Conservation (phyloP, 2,888 invertebrate genomes). For the Nomada flava region DNA sequence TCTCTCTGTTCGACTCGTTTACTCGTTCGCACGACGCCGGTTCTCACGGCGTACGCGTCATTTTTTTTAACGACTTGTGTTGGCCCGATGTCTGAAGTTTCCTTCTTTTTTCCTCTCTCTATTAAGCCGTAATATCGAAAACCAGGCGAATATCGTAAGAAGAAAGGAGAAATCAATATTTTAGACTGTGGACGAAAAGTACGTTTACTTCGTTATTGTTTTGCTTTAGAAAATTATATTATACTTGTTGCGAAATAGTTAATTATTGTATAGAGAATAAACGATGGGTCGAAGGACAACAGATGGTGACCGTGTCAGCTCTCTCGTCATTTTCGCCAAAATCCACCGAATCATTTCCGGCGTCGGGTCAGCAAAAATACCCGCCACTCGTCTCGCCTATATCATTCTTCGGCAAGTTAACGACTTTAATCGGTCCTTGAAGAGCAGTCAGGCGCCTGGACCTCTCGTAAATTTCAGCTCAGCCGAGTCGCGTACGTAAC, state of each 20-base stretch:
- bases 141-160: too few species aligned
- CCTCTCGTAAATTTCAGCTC: slow-evolving; percentile 59
- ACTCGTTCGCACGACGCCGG: background rate
- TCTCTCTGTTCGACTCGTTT: background rate
- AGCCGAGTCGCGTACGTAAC: slow-evolving; percentile 37
- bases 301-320: slow-evolving; percentile 50
- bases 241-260: slow-evolving; percentile 16
- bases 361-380: slow-evolving; percentile 45
- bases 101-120: too few species aligned
- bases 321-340: slow-evolving; percentile 40
- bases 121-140: too few species aligned
- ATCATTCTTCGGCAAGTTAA: slow-evolving; percentile 55
- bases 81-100: background rate
- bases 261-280: slow-evolving; percentile 18
- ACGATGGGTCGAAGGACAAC: slow-evolving; percentile 17
- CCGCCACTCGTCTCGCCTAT: slow-evolving; percentile 49
- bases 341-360: slow-evolving; percentile 61
- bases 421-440: slow-evolving; percentile 56
- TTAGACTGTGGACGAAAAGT: too few species aligned
- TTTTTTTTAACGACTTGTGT: background rate
- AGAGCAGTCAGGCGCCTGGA: slow-evolving; percentile 57
- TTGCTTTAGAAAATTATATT: too few species aligned
- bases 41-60: slow-evolving; percentile 25
- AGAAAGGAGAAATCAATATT: too few species aligned
- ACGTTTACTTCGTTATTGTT: too few species aligned